Conservation (phyloP, 2,888 invertebrate genomes). For the Enchytraeus crypticus region DNA sequence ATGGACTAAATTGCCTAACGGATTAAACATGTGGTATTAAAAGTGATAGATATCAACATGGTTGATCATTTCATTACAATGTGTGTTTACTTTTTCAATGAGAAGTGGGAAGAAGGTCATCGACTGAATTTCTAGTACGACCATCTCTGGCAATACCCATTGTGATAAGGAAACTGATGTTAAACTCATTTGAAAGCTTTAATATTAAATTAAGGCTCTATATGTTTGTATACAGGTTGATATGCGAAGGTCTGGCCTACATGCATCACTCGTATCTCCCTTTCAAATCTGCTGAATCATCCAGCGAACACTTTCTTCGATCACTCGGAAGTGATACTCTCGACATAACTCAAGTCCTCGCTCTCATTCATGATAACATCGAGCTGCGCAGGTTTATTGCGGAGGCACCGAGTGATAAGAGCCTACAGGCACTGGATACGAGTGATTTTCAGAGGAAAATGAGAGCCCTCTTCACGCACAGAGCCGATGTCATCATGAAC, state of each 20-base stretch:
- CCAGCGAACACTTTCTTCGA: not conserved
- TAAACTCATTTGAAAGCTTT: too few relatives aligned
- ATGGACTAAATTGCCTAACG: too few relatives aligned
- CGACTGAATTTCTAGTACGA: not conserved
- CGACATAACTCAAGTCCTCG: conserved; percentile 4
- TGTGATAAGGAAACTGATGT: too few relatives aligned
- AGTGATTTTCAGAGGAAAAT: conserved; percentile 2
- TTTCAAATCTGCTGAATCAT: not conserved
- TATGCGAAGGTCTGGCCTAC: conserved; percentile 8
- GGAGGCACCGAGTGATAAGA: too few relatives aligned
- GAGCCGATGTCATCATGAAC: not conserved
- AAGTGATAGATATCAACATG: too few relatives aligned
- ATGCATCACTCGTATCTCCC: conserved; percentile 10
- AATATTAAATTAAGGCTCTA: too few relatives aligned
- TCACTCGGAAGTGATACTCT: not conserved
- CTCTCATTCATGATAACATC: not conserved
- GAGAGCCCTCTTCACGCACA: not conserved
- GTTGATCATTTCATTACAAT: too few relatives aligned
- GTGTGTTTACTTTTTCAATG: too few relatives aligned
- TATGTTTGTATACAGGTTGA: conserved; percentile 1
- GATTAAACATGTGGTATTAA: too few relatives aligned
- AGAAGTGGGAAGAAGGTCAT: not conserved
- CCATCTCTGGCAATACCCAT: not conserved
- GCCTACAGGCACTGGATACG: not conserved
- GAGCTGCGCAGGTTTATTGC: not conserved